These are phyloP conservation scores for Corythornis vintsioides DNA, from an alignment of 2,113 vertebrate genomes.

Conservation along the genomic window DNA sequence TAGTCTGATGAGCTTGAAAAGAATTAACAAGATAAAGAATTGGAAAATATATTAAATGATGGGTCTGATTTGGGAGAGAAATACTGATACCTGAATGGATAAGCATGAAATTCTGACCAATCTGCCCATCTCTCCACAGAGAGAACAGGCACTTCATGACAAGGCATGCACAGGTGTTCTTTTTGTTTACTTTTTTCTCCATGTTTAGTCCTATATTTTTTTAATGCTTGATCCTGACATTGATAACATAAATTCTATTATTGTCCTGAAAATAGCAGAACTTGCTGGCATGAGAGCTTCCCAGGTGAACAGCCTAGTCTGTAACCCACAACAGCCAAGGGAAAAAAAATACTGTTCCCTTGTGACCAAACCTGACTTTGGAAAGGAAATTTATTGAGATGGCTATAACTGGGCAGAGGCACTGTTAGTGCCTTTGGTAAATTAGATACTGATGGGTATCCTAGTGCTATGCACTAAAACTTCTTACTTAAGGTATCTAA, in stretches of 20 bases:
- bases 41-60: not conserved
- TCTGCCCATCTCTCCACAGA: not conserved
- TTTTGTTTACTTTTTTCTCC: not conserved
- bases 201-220: not conserved
- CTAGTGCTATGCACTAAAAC: not conserved
- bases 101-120: not conserved
- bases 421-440: not conserved
- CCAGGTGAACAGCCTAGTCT: not conserved
- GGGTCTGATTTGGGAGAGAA: not conserved
- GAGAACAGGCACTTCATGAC: not conserved
- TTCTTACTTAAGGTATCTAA: not conserved
- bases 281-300: not conserved
- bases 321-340: not conserved
- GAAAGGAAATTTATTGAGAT: not conserved
- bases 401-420: not conserved
- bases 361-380: not conserved
- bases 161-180: not conserved
- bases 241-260: not conserved
- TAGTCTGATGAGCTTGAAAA: not conserved
- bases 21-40: not conserved
- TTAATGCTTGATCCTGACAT: not conserved
- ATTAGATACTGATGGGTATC: not conserved
- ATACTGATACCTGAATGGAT: not conserved
- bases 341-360: not conserved
- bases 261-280: not conserved